Percentiles rank a stretch among this genome's conserved stretches.
Evolutionary conservation across 2,888 invertebrate species (phyloP).

Genomic region (Julus scanicus): DNA sequence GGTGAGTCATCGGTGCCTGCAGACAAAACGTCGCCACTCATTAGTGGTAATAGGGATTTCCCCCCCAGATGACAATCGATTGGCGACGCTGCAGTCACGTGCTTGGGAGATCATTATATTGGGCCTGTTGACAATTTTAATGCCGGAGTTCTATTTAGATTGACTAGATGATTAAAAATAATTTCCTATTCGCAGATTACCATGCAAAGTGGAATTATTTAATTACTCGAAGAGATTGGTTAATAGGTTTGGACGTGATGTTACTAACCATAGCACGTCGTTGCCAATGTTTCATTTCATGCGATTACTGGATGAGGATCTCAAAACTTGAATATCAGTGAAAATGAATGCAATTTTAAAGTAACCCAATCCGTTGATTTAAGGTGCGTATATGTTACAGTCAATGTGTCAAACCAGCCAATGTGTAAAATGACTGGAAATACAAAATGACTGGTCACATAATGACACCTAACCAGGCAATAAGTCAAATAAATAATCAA

Average conservation of each 20-base stretch:
- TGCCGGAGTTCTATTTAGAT: background rate
- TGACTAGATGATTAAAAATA: background rate
- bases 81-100: constrained; percentile 3
- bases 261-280: background rate
- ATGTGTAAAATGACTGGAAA: too few species aligned
- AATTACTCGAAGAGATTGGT: background rate
- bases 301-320: too few species aligned
- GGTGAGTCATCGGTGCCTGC: constrained; percentile 20
- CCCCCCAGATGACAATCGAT: constrained; percentile 23
- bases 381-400: too few species aligned
- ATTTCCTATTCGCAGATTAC: background rate
- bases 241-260: background rate
- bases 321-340: too few species aligned
- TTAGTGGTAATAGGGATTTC: constrained; percentile 26
- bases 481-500: too few species aligned
- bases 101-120: background rate
- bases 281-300: background rate
- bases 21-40: constrained; percentile 28
- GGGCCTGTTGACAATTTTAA: background rate
- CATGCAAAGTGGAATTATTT: background rate
- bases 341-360: too few species aligned
- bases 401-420: too few species aligned
- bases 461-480: too few species aligned
- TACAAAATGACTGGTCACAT: too few species aligned
- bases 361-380: too few species aligned